Base-by-base conservation (phyloP, 1,140 invertebrate genomes). In the Ylistrum balloti region DNA sequence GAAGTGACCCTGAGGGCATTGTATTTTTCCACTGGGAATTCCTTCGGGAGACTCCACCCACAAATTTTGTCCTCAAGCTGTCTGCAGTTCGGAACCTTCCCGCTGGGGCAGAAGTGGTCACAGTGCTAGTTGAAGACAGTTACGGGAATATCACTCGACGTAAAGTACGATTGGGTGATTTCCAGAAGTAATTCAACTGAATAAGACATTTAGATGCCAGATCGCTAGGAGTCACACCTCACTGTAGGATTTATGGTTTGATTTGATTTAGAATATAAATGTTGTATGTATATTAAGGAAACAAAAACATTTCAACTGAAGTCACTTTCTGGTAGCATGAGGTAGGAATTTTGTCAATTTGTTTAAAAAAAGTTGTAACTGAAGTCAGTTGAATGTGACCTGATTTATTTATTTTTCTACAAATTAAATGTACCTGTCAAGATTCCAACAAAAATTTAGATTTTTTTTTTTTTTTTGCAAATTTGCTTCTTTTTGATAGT, bases 21-120 rank as follows among this genome's bases (percentile, higher is more conserved):
- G 97, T 97, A 34, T 95, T 97, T 91, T 96, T 97, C 93, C 97
- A 97, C 90, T 98, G 97, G 97, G 97, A 97, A 94, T 98, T 98
- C 85, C 93, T 95, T 0, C 90, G 91, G 10, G 91, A 94, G 28
- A 91, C 92, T 34, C 93, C 94, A 32, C 94, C 95, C 20, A 91
- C 87, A 20, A 91, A 94, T 38, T 95, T 95, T 91, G 89, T 86
- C 41, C 88, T 95, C 32, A 93, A 93, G 38, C 85, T 88, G 33
- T 93, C 93, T 33, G 90, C 93, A 35, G 88, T 95, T 20, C 93
- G 93, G 85, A 92, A 93, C 89, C 56, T 95, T 33, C 95, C 95
- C n/a, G 56, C 90, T n/a, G 93, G 92, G 85, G 92, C 92, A 33
- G 88, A 90, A 38, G 92, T 88, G 74, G 89, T 95, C 3, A 93